Conservation (phyloP, 2,888 invertebrate species). For the Druceiella hillmani region DNA sequence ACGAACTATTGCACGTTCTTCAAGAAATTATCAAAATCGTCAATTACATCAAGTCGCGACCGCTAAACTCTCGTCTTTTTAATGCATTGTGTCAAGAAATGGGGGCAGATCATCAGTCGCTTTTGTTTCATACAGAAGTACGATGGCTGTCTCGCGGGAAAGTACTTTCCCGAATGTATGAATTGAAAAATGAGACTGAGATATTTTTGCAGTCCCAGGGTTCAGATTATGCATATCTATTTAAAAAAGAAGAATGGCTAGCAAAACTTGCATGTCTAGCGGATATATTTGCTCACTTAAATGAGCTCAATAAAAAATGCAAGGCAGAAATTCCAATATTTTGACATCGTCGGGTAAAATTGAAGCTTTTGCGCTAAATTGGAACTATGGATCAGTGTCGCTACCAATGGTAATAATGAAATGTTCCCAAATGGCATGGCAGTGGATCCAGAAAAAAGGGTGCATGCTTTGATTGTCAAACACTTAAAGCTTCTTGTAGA, state of each 20-base stretch:
- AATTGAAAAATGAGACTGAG: constrained; percentile 12
- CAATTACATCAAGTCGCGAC: constrained; percentile 17
- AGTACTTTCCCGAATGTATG: constrained; percentile 15
- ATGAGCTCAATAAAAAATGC: constrained; percentile 19
- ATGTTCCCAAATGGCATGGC: constrained; percentile 21
- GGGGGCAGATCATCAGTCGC: constrained; percentile 18
- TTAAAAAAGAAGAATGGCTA: constrained; percentile 15
- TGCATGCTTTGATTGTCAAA: constrained; percentile 17
- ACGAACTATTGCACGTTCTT: constrained; percentile 12
- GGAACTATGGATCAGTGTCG: constrained; percentile 19
- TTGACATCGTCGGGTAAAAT: constrained; percentile 19
- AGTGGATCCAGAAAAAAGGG: constrained; percentile 20
- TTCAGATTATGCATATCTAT: constrained; percentile 14
- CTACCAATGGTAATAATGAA: constrained; percentile 21
- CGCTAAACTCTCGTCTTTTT: constrained; percentile 20
- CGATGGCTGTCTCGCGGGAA: constrained; percentile 16
- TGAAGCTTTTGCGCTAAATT: constrained; percentile 18
- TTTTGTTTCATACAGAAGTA: constrained; percentile 14
- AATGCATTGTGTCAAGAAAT: constrained; percentile 19
- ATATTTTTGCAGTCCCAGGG: constrained; percentile 14
- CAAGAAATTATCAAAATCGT: constrained; percentile 15
- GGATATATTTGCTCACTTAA: constrained; percentile 19
- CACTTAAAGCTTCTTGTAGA: constrained; percentile 12
- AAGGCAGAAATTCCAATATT: constrained; percentile 20
- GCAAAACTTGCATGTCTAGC: constrained; percentile 19